Base-by-base conservation (phyloP, 35 echinoderm and acorn worm species). In the Apostichopus californicus region DNA sequence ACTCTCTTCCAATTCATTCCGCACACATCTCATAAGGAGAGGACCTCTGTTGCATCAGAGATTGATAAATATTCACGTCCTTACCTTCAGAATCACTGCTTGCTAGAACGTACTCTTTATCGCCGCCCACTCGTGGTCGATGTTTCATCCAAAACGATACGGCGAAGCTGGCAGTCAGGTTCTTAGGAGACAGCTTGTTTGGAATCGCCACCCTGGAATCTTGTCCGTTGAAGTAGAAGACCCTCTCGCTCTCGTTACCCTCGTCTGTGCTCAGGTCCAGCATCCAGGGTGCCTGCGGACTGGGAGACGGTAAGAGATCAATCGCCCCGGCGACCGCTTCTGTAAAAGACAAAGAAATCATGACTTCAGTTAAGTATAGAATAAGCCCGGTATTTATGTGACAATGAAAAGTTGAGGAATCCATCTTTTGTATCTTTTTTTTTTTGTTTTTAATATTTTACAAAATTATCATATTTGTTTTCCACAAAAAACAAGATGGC, bases 121-220 rank as follows among this genome's bases (percentile, higher is more conserved):
- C 91, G n/a, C 93, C 95, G 5, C 95, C 95, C 15, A 81, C 83
- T 5, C 81, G 68, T 28, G 93, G 88, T 8, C 85, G 75, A 55
- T 96, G 95, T 58, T 96, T 99, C 95, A 99, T 99, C 97, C 97
- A 99, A 56, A 94, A 96, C 0, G 97, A 94, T 21, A 96, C 93
- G 75, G 86, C 93, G 63, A 96, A 99, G 6, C 77, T 87, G 22
- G 77, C 78, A 14, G 95, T 99, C 52, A 99, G 87, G 77, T 96
- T 99, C 17, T 92, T 72, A 23, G 91, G 93, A 87, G 95, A 93
- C 73, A 95, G 83, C 82, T 92, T 92, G 70, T 94, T 85, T 0
- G 97, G 97, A 21, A 98, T 83, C 57, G 92, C 91, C 6, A 94
- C 97, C 1, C 88, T 81, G 80, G 86, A 92, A 55, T 90, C 80